Conservation (phyloP, 2,888 invertebrate species). For the Sthenelais limicola region DNA sequence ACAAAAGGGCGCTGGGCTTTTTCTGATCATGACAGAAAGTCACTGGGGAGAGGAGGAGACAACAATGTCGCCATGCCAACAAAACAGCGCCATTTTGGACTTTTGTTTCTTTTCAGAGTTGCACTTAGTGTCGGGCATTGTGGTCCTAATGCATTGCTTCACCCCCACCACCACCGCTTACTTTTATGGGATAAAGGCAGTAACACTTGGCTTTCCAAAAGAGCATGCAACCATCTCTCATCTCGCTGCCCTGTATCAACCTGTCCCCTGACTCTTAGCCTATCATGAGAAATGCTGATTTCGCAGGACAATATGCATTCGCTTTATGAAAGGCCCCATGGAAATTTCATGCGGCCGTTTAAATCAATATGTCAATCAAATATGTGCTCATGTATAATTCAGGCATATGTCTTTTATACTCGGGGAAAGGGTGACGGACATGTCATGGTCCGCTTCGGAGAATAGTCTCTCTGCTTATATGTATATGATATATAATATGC, state of each 20-base stretch:
- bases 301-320: too few relatives aligned
- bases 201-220: slow-evolving; percentile 28
- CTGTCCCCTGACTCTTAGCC: neutral
- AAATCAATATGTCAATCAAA: too few relatives aligned
- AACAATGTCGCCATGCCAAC: slow-evolving; percentile 30
- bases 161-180: neutral
- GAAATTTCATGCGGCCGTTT: too few relatives aligned
- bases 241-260: neutral
- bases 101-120: slow-evolving; percentile 37
- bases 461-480: too few relatives aligned
- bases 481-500: too few relatives aligned
- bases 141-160: slow-evolving; percentile 19
- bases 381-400: too few relatives aligned
- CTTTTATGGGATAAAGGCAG: slow-evolving; percentile 31
- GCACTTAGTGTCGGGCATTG: slow-evolving; percentile 34
- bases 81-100: slow-evolving; percentile 33
- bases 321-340: too few relatives aligned
- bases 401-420: too few relatives aligned
- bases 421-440: too few relatives aligned
- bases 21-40: slow-evolving; percentile 31
- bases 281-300: too few relatives aligned
- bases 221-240: slow-evolving; percentile 37
- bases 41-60: slow-evolving; percentile 36
- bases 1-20: too few relatives aligned
- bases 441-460: too few relatives aligned